A percentile compares a stretch with the other conserved stretches of the same genome.
Conservation (phyloP, 2,113 vertebrate species). For the Machaerirhynchus nigripectus region DNA sequence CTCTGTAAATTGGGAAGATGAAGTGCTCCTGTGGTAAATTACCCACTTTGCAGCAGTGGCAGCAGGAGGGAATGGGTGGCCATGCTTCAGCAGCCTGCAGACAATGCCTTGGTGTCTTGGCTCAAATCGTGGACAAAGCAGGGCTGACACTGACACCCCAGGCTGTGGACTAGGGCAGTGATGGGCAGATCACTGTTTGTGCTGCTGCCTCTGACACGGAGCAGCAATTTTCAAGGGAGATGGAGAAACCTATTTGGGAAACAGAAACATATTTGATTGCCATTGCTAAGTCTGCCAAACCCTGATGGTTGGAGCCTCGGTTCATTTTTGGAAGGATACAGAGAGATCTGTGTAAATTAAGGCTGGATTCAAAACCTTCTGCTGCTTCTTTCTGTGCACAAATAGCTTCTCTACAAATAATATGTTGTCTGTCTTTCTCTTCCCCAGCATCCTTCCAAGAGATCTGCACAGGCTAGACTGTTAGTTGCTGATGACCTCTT, state of each 20-base stretch:
- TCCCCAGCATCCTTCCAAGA: not conserved
- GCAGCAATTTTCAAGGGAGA: not conserved
- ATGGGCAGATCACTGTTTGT: not conserved
- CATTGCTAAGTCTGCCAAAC: not conserved
- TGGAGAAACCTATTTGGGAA: not conserved
- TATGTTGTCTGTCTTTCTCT: not conserved
- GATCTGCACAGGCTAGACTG: not conserved
- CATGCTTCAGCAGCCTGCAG: fast-evolving
- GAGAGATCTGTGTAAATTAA: not conserved
- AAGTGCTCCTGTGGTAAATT: not conserved
- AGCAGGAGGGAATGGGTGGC: not conserved
- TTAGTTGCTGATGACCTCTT: not conserved
- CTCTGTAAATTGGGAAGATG: not conserved
- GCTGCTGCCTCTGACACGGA: fast-evolving
- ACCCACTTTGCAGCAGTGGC: not conserved
- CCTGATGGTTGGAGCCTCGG: not conserved
- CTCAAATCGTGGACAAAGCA: not conserved
- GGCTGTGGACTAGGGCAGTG: not conserved
- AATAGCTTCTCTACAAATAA: not conserved
- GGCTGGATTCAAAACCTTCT: not conserved
- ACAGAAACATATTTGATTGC: not conserved
- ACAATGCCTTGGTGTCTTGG: fast-evolving
- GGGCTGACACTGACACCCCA: fast-evolving
- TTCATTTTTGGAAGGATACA: not conserved
- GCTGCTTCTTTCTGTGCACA: not conserved